These are phyloP conservation scores for Erithacus rubecula DNA, from an alignment of 2,797 vertebrate genomes.

Conservation along the genomic window DNA sequence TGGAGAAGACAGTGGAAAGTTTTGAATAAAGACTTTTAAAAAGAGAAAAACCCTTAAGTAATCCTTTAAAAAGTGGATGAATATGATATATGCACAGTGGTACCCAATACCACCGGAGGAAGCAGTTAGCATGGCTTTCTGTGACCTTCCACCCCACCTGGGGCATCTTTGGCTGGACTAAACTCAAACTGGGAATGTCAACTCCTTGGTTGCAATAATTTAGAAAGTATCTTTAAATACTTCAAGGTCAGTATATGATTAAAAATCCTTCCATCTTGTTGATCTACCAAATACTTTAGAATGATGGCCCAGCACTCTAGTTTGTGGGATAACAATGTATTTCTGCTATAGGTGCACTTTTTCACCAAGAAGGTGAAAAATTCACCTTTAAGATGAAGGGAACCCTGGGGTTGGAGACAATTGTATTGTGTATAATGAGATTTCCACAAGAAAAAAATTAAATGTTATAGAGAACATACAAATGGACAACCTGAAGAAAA, in stretches of 20 bases:
- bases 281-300: not conserved
- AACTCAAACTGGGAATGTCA: not conserved
- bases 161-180: not conserved
- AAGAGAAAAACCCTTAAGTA: fast-evolving
- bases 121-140: fast-evolving
- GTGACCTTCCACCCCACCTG: not conserved
- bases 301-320: not conserved
- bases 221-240: not conserved
- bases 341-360: not conserved
- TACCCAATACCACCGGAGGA: not conserved
- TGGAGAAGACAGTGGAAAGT: not conserved
- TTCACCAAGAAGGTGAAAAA: no score
- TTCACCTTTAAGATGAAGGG: no score
- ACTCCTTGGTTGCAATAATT: not conserved
- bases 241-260: not conserved
- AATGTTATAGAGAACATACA: not conserved
- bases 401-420: not conserved
- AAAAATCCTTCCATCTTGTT: not conserved
- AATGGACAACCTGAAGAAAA: not conserved
- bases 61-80: not conserved
- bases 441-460: not conserved
- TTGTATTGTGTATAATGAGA: not conserved
- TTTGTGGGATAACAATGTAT: not conserved
- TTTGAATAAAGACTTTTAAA: not conserved
- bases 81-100: no score